Base-by-base conservation (phyloP, 2,113 vertebrate species). In the Abramis brama region DNA sequence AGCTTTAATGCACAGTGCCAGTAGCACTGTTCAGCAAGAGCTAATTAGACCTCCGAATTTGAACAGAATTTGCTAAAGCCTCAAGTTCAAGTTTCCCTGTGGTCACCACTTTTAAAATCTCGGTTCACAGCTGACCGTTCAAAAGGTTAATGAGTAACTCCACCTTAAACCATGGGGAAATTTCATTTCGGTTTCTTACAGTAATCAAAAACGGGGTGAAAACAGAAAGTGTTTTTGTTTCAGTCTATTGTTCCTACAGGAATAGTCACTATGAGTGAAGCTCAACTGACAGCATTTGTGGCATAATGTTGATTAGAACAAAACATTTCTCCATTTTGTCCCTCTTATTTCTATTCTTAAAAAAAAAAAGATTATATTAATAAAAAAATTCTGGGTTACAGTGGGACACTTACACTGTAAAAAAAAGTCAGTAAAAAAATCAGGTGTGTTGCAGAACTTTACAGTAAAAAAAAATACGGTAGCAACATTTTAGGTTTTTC, bases 31-130 rank as follows among this genome's bases (percentile, higher is more conserved):
- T 43, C n/a, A 77, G 79, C 45, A 39, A 78, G 52, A 70, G 83
- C 70, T 89, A 82, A 89, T 87, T 89, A 77, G 60, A 81, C 64
- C 25, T 70, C 64, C 27, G 52, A 36, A 43, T 64, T 33, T 57
- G 55, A n/a, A 74, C 25, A 25, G 25, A 84, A 39, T 64, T 78
- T 12, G 62, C 25, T 27, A 64, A 79, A 84, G 76, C 39, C 39
- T 64, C 23, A 73, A 80, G 68, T 66, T 27, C 59, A 76, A 59
- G 36, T 27, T 43, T 25, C 50, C 59, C 55, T 47, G 62, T 66
- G 68, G n/a, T 62, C 70, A 84, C n/a, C 55, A 39, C 30, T 33
- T 45, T 45, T 73, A 60, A 75, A 85, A 60, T 82, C 50, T 80
- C 15, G 79, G 33, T 77, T 62, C 30, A 60, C 30, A 71, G 21